phyloP scores from a whole-genome alignment of 2,888 invertebrate genomes.

The Melipona beecheii region DNA sequence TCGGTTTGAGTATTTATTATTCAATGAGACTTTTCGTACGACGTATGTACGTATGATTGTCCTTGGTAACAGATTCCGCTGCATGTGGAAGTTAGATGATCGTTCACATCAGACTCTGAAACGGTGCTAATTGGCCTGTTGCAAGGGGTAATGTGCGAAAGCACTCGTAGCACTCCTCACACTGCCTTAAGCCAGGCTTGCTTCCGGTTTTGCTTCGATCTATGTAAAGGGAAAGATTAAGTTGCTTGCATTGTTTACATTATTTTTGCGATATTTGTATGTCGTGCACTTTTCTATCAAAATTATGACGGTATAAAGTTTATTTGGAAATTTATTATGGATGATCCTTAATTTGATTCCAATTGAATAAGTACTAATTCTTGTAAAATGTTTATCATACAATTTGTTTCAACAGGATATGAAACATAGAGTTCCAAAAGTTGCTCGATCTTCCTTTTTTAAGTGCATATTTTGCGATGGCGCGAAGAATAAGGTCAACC shows the following conservation, averaged over 20 bases:
- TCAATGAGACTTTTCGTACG: slow-evolving; percentile 40
- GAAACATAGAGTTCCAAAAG: neutral
- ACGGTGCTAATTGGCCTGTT: slow-evolving; percentile 75
- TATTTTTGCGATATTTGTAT: neutral
- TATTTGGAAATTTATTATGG: neutral
- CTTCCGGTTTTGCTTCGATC: slow-evolving; percentile 43
- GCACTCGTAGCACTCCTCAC: slow-evolving; percentile 62
- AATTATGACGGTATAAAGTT: neutral
- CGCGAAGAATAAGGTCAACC: slow-evolving; percentile 38
- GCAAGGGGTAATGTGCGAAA: slow-evolving; percentile 73
- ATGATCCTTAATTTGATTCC: neutral
- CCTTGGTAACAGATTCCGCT: slow-evolving; percentile 43
- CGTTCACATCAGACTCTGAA: slow-evolving; percentile 72
- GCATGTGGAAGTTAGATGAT: slow-evolving; percentile 68
- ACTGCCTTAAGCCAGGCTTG: slow-evolving; percentile 50
- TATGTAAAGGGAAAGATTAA: slow-evolving; percentile 29
- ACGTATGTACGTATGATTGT: slow-evolving; percentile 35
- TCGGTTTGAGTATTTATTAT: slow-evolving; percentile 47
- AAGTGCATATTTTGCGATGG: slow-evolving; percentile 24
- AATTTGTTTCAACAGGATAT: neutral
- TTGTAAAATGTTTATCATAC: neutral
- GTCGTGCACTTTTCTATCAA: neutral
- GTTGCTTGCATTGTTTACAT: slow-evolving; percentile 12
- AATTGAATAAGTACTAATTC: neutral
- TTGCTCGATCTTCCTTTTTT: neutral